Conservation (phyloP, 2,113 vertebrate species). For the Archocentrus centrarchus region DNA sequence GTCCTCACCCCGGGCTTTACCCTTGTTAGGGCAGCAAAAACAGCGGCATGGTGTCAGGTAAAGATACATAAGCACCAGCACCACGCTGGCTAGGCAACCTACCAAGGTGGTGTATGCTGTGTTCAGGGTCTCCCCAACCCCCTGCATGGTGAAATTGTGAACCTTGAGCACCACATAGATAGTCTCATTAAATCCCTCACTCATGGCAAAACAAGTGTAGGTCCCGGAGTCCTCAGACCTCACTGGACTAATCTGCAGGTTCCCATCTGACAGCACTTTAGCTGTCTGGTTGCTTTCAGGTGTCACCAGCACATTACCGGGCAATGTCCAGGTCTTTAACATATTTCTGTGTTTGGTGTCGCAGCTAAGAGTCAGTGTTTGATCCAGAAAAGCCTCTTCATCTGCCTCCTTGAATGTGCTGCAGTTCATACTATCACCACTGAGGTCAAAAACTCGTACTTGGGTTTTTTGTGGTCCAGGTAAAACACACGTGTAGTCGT, state of each 20-base stretch:
- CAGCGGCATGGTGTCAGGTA: slow-evolving; percentile 96
- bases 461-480: slow-evolving; percentile 62
- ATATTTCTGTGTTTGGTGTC: slow-evolving; percentile 88
- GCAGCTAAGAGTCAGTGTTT: slow-evolving; percentile 85
- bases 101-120: slow-evolving; percentile 97
- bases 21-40: slow-evolving; percentile 88
- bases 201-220: slow-evolving; percentile 90
- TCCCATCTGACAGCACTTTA: slow-evolving; percentile 83
- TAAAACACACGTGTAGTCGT: slow-evolving; percentile 84
- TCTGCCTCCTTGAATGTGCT: slow-evolving; percentile 87
- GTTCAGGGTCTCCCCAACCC: slow-evolving; percentile 88
- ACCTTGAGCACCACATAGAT: slow-evolving; percentile 92
- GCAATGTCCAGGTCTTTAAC: slow-evolving; percentile 88
- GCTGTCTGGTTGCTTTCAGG: slow-evolving; percentile 83
- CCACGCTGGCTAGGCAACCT: slow-evolving; percentile 94
- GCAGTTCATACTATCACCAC: slow-evolving; percentile 88
- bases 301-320: slow-evolving; percentile 80
- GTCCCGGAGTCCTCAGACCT: slow-evolving; percentile 87
- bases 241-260: slow-evolving; percentile 82
- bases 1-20: slow-evolving; percentile 85
- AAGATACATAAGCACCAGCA: slow-evolving; percentile 96
- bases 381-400: slow-evolving; percentile 87
- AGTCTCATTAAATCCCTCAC: slow-evolving; percentile 91
- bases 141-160: slow-evolving; percentile 89
- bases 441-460: slow-evolving; percentile 82